Conservation (phyloP, 2,888 invertebrate species). For the Neoascia interrupta region DNA sequence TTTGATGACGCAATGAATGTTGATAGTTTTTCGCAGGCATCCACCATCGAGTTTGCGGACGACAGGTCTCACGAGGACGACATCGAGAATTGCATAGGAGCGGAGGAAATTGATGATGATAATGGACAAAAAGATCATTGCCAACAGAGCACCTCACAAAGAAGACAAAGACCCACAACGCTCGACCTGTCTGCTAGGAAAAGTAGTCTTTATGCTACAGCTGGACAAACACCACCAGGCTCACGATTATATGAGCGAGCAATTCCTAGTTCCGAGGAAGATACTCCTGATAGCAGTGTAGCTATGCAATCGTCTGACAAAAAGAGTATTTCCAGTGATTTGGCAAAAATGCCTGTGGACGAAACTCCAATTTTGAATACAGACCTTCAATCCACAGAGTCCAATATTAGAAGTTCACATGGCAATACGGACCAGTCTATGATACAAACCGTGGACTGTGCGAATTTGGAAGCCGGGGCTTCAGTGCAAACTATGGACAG, state of each 20-base stretch:
- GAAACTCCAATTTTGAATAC: too few relatives aligned
- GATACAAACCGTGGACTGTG: too few relatives aligned
- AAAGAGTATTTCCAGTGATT: constrained; percentile 26
- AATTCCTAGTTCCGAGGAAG: constrained; percentile 72
- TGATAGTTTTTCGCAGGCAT: constrained; percentile 79
- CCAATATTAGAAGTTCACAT: too few relatives aligned
- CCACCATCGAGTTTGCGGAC: constrained; percentile 79
- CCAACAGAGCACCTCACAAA: constrained; percentile 63
- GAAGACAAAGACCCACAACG: constrained; percentile 77
- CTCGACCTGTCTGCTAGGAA: constrained; percentile 75
- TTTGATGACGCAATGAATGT: constrained; percentile 76
- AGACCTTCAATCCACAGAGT: too few relatives aligned
- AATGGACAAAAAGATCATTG: constrained; percentile 36
- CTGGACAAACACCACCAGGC: constrained; percentile 77
- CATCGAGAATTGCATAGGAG: constrained; percentile 12
- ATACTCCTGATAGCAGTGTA: constrained; percentile 35
- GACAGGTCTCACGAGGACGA: constrained; percentile 70
- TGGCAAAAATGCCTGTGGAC: too few relatives aligned
- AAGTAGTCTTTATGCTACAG: constrained; percentile 72
- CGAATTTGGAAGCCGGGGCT: too few relatives aligned
- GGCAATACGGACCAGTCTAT: too few relatives aligned
- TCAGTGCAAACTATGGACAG: too few relatives aligned
- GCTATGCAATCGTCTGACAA: neutral
- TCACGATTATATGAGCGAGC: constrained; percentile 42
- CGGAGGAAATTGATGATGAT: constrained; percentile 15